Conservation (phyloP, 2,113 vertebrate species). For the Ardeotis arabs region DNA sequence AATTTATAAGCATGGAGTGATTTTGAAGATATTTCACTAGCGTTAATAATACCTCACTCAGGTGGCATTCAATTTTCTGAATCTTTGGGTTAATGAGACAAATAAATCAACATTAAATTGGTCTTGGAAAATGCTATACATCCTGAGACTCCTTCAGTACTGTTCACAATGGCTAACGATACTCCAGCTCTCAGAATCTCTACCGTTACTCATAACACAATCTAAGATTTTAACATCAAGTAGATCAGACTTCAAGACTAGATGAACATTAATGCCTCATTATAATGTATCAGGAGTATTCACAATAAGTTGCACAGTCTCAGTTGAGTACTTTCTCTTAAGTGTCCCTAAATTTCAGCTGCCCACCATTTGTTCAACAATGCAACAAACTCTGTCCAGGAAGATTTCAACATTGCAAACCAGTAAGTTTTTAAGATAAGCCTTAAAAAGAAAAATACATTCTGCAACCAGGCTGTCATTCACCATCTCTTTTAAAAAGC, state of each 20-base stretch:
- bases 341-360: constrained; percentile 51
- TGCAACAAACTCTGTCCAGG: constrained; percentile 42
- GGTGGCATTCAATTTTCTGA: constrained; percentile 65
- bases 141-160: constrained; percentile 8
- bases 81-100: constrained; percentile 71
- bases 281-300: not conserved
- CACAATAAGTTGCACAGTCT: not conserved
- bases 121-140: constrained; percentile 27
- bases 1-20: constrained; percentile 48
- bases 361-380: constrained; percentile 48
- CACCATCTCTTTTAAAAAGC: not conserved
- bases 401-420: constrained; percentile 51
- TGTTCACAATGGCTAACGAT: constrained; percentile 26
- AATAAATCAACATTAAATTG: constrained; percentile 77
- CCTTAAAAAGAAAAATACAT: not conserved
- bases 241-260: constrained; percentile 51
- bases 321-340: constrained; percentile 23
- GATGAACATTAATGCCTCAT: constrained; percentile 26
- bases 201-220: constrained; percentile 49
- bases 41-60: constrained; percentile 61
- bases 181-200: constrained; percentile 64
- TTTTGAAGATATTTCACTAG: constrained; percentile 58
- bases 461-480: not conserved
- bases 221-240: constrained; percentile 71
- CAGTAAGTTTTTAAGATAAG: not conserved